Base-by-base conservation (phyloP, 2,797 vertebrate genomes). In the Acanthiza pusilla region DNA sequence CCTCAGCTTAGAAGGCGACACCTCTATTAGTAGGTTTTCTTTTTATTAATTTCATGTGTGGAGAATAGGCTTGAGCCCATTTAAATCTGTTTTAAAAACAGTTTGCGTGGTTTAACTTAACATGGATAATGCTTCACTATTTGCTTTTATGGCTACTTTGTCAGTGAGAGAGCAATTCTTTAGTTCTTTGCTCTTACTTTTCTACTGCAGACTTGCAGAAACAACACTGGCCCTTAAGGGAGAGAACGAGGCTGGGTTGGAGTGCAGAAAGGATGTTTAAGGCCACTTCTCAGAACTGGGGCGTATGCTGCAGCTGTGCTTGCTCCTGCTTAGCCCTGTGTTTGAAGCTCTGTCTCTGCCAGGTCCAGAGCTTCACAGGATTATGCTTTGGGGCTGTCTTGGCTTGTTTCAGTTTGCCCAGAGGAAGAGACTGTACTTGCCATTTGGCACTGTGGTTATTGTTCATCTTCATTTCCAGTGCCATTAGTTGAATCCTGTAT, bases 311-410 rank as follows among this genome's bases (percentile, higher is more conserved):
- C 93, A 95, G 71, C 83, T 93, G 73, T 58, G 30, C 83, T 88
- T n/a, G 23, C 83, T 93, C 60, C 89, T 96, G 48, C 91, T 77
- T 16, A 63, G 43, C 42, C 22, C 45, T 36, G 32, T 40, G 20
- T 89, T 72, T 91, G 70, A 80, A 54, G 45, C 76, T 50, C 43
- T 7, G 1, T 67, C 63, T 63, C 57, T 95, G 93, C 67, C 94
- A 95, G 71, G 42, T 47, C 67, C 63, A 17, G n/a, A 85, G 80
- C 42, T 93, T 87, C 3, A 4, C 45, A 22, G 50, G 83, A 92
- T 85, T 95, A 58, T 77, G 55, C 82, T 94, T 67, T 86, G 74
- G 25, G 63, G 71, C 57, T 97, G 94, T 68, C 91, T 85, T 96
- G 74, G 62, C 85, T 90, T 96, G 95, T 90, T 87, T 54, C 3